Percentiles rank a stretch among this genome's conserved stretches.
Evolutionary conservation across 2,888 invertebrate genomes (phyloP).

Genomic region (Graphium colonna): DNA sequence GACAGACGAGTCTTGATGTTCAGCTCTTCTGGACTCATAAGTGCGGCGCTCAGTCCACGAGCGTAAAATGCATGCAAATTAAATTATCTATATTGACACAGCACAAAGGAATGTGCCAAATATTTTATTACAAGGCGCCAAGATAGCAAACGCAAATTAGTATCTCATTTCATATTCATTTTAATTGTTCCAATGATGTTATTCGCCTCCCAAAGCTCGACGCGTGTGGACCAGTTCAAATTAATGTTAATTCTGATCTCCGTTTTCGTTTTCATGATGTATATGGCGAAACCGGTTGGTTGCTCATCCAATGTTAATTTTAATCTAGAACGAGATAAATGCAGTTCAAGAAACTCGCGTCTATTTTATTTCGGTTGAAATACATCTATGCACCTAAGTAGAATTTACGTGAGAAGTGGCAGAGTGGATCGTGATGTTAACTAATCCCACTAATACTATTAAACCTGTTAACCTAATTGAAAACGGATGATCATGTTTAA

Average conservation of each 20-base stretch:
- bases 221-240: neutral
- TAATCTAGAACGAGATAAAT: neutral
- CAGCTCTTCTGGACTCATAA: too few species aligned
- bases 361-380: neutral
- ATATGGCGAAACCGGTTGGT: neutral
- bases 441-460: too few species aligned
- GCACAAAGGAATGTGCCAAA: neutral
- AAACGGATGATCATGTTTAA: too few species aligned
- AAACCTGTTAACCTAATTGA: too few species aligned
- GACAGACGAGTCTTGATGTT: too few species aligned
- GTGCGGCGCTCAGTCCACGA: too few species aligned
- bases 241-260: neutral
- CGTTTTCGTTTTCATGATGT: neutral
- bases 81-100: too few species aligned
- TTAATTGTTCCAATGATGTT: neutral
- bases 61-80: too few species aligned
- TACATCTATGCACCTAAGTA: neutral
- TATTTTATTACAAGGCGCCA: neutral
- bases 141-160: neutral
- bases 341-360: neutral
- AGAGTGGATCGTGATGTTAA: too few species aligned
- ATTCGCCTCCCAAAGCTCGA: neutral
- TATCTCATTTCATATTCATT: neutral
- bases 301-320: neutral
- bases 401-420: neutral